phyloP scores from a whole-genome alignment of 2,113 vertebrate genomes.

The Panurus biarmicus region DNA sequence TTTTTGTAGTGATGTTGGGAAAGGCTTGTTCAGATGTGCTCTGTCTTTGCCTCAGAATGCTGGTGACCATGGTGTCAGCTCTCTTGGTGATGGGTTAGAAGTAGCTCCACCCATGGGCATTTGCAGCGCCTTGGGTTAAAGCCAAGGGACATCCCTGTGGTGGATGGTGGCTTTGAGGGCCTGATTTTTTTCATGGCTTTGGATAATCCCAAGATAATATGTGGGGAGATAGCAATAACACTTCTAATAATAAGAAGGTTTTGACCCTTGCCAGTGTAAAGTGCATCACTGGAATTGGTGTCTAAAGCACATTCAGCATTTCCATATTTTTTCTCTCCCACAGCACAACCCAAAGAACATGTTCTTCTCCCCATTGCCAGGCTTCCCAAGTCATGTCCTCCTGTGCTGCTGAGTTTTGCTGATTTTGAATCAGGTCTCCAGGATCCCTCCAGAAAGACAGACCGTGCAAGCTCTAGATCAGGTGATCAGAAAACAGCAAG shows the following conservation, averaged over 20 bases:
- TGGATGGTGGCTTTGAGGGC: background rate
- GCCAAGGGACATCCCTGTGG: background rate
- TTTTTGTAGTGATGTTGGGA: background rate
- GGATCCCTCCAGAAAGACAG: background rate
- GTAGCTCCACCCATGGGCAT: background rate
- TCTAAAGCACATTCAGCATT: background rate
- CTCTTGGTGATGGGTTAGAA: background rate
- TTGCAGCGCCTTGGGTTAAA: background rate
- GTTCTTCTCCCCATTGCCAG: background rate
- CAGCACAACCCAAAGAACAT: background rate
- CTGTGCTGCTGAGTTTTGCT: background rate
- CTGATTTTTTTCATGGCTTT: background rate
- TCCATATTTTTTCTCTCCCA: background rate
- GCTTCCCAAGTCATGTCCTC: accelerated
- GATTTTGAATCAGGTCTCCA: background rate
- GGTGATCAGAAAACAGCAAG: background rate
- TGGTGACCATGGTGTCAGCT: background rate
- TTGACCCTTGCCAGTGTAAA: background rate
- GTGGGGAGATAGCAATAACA: background rate
- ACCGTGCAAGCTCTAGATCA: background rate
- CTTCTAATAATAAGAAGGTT: background rate
- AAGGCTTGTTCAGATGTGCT: background rate
- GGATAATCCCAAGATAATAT: background rate
- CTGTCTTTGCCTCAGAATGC: background rate
- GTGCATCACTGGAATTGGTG: background rate